phyloP scores from a whole-genome alignment of 2,888 invertebrate genomes.

The Drosophila demipolita region DNA sequence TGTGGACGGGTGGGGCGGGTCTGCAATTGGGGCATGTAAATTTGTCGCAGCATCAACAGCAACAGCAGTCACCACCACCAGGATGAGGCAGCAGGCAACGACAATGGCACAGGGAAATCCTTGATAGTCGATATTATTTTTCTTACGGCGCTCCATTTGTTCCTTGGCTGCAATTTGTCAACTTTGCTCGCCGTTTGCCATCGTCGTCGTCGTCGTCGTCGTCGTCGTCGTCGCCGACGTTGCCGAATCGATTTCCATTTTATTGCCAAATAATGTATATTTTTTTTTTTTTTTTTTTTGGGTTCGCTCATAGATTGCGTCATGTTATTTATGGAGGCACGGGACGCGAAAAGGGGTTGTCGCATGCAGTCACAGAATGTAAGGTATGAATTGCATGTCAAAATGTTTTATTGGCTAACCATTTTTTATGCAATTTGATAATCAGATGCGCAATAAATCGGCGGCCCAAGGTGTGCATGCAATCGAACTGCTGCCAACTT shows the following conservation, averaged over 20 bases:
- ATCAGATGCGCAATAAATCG: constrained; percentile 75
- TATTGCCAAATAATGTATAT: constrained; percentile 83
- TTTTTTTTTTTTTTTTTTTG: constrained; percentile 13
- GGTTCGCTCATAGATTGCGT: constrained; percentile 76
- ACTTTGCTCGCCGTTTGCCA: constrained; percentile 66
- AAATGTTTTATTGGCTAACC: constrained; percentile 82
- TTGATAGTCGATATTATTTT: constrained; percentile 80
- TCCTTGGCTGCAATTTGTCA: constrained; percentile 77
- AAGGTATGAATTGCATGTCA: constrained; percentile 81
- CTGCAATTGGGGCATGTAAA: constrained; percentile 77
- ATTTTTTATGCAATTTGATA: constrained; percentile 81
- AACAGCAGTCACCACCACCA: constrained; percentile 18
- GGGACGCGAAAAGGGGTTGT: constrained; percentile 44
- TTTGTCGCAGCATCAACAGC: constrained; percentile 66
- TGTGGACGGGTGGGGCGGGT: constrained; percentile 48
- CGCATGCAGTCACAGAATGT: constrained; percentile 32
- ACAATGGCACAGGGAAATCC: constrained; percentile 67
- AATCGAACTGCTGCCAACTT: constrained; percentile 61
- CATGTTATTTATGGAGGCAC: constrained; percentile 80
- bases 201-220: constrained; percentile 22
- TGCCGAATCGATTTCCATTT: constrained; percentile 77
- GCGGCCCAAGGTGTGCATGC: constrained; percentile 28
- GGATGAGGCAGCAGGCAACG: constrained; percentile 31
- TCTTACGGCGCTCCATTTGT: constrained; percentile 80
- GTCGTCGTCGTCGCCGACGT: background rate